Evolutionary conservation across 2,888 invertebrate genomes (phyloP), one percentile per base, ranked within the genome.

Genomic region (Xylocampa areola): DNA sequence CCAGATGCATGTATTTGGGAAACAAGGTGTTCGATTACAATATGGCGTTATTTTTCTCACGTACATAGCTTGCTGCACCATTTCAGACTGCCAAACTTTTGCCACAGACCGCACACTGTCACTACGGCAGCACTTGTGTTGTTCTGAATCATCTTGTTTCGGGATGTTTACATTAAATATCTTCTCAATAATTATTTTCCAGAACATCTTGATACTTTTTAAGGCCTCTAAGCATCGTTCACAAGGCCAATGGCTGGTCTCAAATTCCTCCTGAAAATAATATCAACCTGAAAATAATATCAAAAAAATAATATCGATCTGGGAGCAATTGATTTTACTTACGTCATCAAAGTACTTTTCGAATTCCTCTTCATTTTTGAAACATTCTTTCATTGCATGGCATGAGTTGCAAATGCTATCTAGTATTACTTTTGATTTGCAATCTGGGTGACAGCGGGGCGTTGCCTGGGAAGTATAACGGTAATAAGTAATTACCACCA

Each of bases 201-300:
- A 94, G 76, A 92, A 88, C 85, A 93, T 85, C 78, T 90, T 92
- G 32, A 94, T 83, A 45, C 84, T 87, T 80, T 91, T 93, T n/a
- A 94, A 71, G 21, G 89, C 88, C 27, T 88, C 90, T 43, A 93
- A 77, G 50, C 92, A 93, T 74, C 79, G 80, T 53, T 92, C 91
- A 63, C 92, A 93, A 0, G 94, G 94, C 93, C 93, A 93, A 63
- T 89, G 82, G 30, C 85, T 84, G 1, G 93, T 90, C 81, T 92
- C 90, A 36, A 92, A 79, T 49, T 93, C 91, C 73, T 94, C 92
- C 92, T 91, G 55, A 16, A 79, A 78, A 48, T 3, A 11, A 4
- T n/a, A 48, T 25, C 1, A 19, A 29, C 10, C n/a, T n/a, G n/a
- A 47, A 27, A 11, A 14, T 23, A 14, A 44, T 7, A 17, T n/a